Base-by-base conservation (phyloP, 2,113 vertebrate genomes). In the Hippocampus guttulatus region DNA sequence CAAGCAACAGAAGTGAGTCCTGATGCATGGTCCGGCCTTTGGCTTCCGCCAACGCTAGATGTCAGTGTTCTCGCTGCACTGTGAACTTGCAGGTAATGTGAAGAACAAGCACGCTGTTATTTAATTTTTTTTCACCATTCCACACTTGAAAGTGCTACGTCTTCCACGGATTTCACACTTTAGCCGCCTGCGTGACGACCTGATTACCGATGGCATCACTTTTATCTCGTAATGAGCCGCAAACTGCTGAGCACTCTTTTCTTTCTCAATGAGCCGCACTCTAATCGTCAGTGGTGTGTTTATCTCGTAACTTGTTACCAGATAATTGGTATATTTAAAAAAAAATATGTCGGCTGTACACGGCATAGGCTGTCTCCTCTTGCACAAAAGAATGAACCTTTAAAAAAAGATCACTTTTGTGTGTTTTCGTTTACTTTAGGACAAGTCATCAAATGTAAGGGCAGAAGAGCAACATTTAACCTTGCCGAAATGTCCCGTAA, bases 41-140 rank as follows among this genome's bases (percentile, higher is more conserved):
- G 73, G 65, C 70, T 51, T 65, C 57, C 67, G 38, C 45, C 67
- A 84, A 87, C 91, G 90, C 90, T 92, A 91, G 91, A 87, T 90
- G 91, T 90, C 91, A 90, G 85, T 90, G 82, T 90, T 90, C 80
- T 81, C 72, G 74, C 79, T 85, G 75, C 78, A 82, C 80, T 79
- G 75, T 52, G 23, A 38, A 52, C 54, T 69, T 76, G 71, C 70
- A 57, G 61, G 71, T 74, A 54, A 65, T 61, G 41, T 49, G 40
- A 77, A 40, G 47, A 66, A 67, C 47, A 76, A 68, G 64, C 58
- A 76, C 60, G 40, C 30, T 30, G 30, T 30, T 30, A 30, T 30
- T 30, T 30, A 1, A 30, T 30, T 30, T 30, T 69, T 71, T 71
- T 61, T 47, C 47, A 33, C 15, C 58, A 9, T 16, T 61, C 27